Evolutionary conservation across 1,140 invertebrate species (phyloP), one percentile per base, ranked within the genome.

Genomic region (Eurosta solidaginis): DNA sequence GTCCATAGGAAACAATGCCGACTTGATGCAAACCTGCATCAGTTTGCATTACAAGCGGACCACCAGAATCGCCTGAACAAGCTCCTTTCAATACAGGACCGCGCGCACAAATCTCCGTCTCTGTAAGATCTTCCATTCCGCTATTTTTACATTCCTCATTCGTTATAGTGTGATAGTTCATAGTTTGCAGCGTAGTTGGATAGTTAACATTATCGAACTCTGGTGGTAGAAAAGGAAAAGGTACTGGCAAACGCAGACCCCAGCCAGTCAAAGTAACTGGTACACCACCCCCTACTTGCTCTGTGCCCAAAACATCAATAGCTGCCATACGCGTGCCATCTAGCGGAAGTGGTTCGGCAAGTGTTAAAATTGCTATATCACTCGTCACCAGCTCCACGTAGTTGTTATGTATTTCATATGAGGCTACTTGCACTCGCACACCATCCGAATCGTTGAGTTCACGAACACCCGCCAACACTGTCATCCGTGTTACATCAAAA

Each of bases 1-100:
- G 89, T 0, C 93, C 93, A 80, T 91, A 94, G 0, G 93, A 94
- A 0, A 94, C 92, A 0, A 94, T 88, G 1, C 93, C 93, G 44
- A 94, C 90, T 77, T 91, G 88, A 25, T 63, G 76, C 0, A 80
- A 27, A 0, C 81, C 82, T 1, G 77, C 78, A 3, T 78, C 47
- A 5, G 81, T 80, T 27, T 40, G 49, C 50, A 83, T 82, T 0
- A 87, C 85, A 6, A 94, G 79, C 9, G 93, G 93, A 33, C 93
- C 94, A 25, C 93, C 93, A 44, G 93, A 94, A 82, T 94, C 93
- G 33, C 93, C 93, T 52, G 83, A 82, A 45, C 87, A 88, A 12
- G 88, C 89, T n/a, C 89, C 89, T 78, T 88, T 82, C 20, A 87
- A 83, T 12, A 80, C 73, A 50, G 82, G 81, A 1, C 88, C 89